Percentiles rank a stretch among this genome's conserved stretches.
Evolutionary conservation across 2,888 invertebrate species (phyloP).

Genomic region (Bombylius major): DNA sequence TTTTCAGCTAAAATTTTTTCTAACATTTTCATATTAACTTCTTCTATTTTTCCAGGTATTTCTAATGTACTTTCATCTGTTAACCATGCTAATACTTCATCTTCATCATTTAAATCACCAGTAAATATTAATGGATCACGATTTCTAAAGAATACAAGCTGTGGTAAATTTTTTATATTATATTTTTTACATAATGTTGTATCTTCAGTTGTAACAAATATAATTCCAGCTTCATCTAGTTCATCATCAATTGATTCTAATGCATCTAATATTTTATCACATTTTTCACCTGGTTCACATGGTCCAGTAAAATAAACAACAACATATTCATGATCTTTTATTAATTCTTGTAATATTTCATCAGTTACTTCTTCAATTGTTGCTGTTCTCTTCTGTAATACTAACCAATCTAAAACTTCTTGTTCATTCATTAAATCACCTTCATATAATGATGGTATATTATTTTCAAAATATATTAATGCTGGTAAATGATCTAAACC

Average conservation of each 20-base stretch:
- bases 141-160: conserved; percentile 81
- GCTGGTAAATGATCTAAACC: conserved; percentile 73
- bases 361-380: conserved; percentile 92
- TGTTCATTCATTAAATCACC: conserved; percentile 86
- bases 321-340: conserved; percentile 84
- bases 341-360: conserved; percentile 71
- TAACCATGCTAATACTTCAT: conserved; percentile 81
- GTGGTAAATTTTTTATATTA: conserved; percentile 72
- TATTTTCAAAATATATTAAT: conserved; percentile 79
- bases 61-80: conserved; percentile 83
- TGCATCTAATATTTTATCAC: conserved; percentile 72
- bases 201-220: conserved; percentile 89
- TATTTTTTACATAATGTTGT: conserved; percentile 65
- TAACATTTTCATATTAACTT: conserved; percentile 80
- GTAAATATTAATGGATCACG: conserved; percentile 75
- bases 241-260: conserved; percentile 89
- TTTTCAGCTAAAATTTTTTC: conserved; percentile 80
- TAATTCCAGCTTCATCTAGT: conserved; percentile 81
- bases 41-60: conserved; percentile 86
- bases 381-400: conserved; percentile 76
- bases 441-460: conserved; percentile 82
- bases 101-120: conserved; percentile 81
- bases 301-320: conserved; percentile 88
- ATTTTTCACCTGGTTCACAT: conserved; percentile 77
- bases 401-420: conserved; percentile 72